Evolutionary conservation across 2,888 invertebrate genomes (phyloP).

Genomic region (Sphinx pinastri): DNA sequence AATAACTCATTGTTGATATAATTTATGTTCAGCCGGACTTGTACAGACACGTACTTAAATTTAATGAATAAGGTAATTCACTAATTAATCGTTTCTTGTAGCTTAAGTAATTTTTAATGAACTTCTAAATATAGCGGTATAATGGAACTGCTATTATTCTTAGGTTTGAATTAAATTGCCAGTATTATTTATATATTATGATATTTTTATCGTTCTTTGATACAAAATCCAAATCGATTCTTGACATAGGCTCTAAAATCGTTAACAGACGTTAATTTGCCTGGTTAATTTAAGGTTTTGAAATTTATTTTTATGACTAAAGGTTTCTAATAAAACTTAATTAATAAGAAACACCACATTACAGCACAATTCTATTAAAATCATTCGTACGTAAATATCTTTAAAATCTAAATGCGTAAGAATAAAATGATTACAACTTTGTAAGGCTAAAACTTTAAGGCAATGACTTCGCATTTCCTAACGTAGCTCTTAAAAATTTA

Average conservation of each 20-base stretch:
- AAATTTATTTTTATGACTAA: no score
- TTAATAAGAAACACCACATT: no score
- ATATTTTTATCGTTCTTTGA: no score
- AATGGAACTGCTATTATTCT: no score
- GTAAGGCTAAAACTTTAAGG: neutral
- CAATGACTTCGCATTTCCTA: slow-evolving; percentile 9
- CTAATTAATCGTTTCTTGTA: neutral
- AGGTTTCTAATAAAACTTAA: no score
- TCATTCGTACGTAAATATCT: neutral
- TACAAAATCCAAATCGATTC: no score
- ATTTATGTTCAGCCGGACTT: neutral
- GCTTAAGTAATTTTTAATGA: neutral
- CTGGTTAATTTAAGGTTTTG: no score
- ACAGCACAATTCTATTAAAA: no score
- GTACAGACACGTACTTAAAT: slow-evolving; percentile 14
- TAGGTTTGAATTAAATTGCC: no score
- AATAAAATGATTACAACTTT: neutral
- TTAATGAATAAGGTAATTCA: slow-evolving; percentile 12
- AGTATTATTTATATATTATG: no score
- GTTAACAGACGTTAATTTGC: no score
- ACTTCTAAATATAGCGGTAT: neutral
- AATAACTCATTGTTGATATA: slow-evolving; percentile 35
- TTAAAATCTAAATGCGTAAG: neutral
- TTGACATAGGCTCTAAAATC: no score
- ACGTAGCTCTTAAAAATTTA: slow-evolving; percentile 14